Evolutionary conservation across 2,888 invertebrate species (phyloP), one percentile per base, ranked within the genome.

Genomic region (Archips crataeganus): DNA sequence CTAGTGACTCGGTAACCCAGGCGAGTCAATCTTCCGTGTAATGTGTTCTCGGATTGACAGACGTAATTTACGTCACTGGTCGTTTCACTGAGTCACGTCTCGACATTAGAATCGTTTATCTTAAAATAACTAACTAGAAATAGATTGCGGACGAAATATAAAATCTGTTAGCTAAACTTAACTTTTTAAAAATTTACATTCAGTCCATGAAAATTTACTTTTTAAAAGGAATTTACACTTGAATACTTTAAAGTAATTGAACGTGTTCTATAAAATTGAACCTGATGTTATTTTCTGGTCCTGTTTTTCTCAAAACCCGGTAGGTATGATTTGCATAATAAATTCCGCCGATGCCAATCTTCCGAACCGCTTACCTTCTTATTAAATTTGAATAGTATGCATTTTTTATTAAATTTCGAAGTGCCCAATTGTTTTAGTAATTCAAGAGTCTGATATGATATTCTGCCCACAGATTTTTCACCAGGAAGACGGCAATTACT

Each of bases 401-500:
- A 63, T 62, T 64, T 65, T 70, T 73, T 70, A 63, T 75, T 36
- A 70, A 59, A 70, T 65, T 73, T 67, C 36, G 75, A 76, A 75
- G 77, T 76, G 66, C 76, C 74, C 76, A 75, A 79, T 78, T 76
- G 77, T 69, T 77, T 73, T 75, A 76, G 78, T 78, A 77, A 79
- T 74, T 71, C 15, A 63, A 71, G 59, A 36, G 51, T 42, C 65
- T 75, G 39, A 73, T 76, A 79, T 61, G 54, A 60, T 74, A 81
- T 82, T 82, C 79, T 54, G 66, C 64, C 23, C 76, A 72, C 77
- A 75, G 70, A 61, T 59, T 76, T 75, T 73, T 75, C 75, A 54
- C 75, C 70, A 72, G 81, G 80, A 79, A 81, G 80, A 79, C 81
- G 79, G 79, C 80, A 86, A 87, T 85, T 84, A 84, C 76, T 80